These are phyloP conservation scores for Muntiacus muntjak DNA, from an alignment of 2,113 vertebrate genomes.

Conservation along the genomic window DNA sequence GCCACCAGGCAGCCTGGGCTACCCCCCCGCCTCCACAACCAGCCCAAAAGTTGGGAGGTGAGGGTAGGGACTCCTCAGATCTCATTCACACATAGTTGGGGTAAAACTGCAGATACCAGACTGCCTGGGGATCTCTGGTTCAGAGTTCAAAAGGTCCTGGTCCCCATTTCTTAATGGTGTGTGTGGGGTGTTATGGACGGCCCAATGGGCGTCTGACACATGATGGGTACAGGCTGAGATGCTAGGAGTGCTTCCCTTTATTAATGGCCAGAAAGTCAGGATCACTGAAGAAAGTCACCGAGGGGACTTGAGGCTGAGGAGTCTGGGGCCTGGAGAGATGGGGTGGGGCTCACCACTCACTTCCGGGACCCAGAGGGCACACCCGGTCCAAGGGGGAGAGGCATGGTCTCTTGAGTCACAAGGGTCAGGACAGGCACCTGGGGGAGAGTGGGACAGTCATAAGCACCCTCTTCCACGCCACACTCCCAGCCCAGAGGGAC, in stretches of 20 bases:
- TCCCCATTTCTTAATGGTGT: background rate
- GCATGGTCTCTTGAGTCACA: constrained; percentile 62
- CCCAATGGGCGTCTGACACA: background rate
- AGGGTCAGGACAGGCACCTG: constrained; percentile 70
- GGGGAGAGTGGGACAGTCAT: background rate
- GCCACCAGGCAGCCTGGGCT: background rate
- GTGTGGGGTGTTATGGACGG: background rate
- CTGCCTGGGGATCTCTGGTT: background rate
- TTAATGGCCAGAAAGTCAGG: constrained; percentile 49
- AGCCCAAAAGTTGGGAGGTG: background rate
- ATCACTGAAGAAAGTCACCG: constrained; percentile 43
- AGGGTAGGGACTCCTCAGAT: background rate
- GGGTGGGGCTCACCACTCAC: constrained; percentile 33
- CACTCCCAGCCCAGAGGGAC: background rate
- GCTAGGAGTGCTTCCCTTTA: constrained; percentile 59
- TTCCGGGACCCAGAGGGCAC: constrained; percentile 42
- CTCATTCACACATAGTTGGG: background rate
- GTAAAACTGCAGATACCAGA: background rate
- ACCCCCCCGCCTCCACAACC: background rate
- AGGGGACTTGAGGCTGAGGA: constrained; percentile 36
- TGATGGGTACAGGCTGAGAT: background rate
- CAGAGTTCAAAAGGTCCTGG: background rate
- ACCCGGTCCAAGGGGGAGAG: constrained; percentile 60
- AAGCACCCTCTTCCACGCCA: background rate
- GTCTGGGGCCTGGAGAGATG: constrained; percentile 12